These are phyloP conservation scores for Geotrypetes seraphini DNA, from an alignment of 2,797 vertebrate species.

Conservation along the genomic window DNA sequence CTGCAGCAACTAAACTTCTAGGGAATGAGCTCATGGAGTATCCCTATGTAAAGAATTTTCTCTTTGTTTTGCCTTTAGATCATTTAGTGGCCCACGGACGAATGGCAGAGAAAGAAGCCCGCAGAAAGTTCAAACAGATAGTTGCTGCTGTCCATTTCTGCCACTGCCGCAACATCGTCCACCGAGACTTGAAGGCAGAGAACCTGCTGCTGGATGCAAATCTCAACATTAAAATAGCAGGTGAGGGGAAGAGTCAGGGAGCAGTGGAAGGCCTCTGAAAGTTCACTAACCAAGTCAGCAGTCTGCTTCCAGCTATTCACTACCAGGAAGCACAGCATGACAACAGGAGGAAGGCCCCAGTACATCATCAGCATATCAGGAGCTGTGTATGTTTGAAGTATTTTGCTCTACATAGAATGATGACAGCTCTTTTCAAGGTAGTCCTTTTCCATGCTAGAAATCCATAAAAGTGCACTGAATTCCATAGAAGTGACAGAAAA, in stretches of 20 bases:
- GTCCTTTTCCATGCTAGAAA: no score
- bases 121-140: slow-evolving; percentile 95
- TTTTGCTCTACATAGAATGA: no score
- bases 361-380: no score
- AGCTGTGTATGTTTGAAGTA: no score
- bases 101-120: slow-evolving; percentile 95
- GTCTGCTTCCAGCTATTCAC: slow-evolving; percentile 24
- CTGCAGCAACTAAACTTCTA: no score
- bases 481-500: no score
- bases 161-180: slow-evolving; percentile 91
- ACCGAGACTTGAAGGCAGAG: slow-evolving; percentile 94
- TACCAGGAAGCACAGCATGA: slow-evolving; percentile 6
- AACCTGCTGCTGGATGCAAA: slow-evolving; percentile 95
- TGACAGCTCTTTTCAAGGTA: no score
- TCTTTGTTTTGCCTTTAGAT: slow-evolving; percentile 58
- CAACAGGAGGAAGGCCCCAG: slow-evolving; percentile 11
- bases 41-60: no score
- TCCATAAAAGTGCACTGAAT: no score
- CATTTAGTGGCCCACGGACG: slow-evolving; percentile 93
- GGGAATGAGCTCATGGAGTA: no score
- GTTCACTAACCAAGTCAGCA: slow-evolving; percentile 11
- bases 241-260: slow-evolving; percentile 28
- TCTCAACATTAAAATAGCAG: slow-evolving; percentile 98
- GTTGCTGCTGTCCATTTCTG: slow-evolving; percentile 94
- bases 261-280: slow-evolving; percentile 1